Percentiles rank a stretch among this genome's conserved stretches.
phyloP scores from a whole-genome alignment of 2,797 vertebrate species.

The Melanogrammus aeglefinus region DNA sequence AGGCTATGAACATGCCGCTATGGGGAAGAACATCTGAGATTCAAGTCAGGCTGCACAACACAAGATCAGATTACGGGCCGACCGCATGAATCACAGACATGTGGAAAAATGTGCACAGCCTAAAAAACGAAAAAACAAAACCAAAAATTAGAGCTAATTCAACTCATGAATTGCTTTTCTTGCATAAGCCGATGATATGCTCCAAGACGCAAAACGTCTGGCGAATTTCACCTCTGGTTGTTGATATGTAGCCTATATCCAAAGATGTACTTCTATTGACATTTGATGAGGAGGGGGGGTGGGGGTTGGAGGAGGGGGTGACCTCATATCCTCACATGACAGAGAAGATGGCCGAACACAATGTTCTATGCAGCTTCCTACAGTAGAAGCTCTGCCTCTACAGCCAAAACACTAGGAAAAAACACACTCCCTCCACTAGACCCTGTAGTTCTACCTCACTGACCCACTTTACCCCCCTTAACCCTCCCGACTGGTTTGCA shows the following conservation, averaged over 20 bases:
- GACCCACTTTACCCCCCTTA: no score
- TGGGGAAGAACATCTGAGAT: not conserved
- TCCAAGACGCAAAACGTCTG: not conserved
- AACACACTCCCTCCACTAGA: no score
- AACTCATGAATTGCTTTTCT: not conserved
- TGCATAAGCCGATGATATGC: not conserved
- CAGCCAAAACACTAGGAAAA: no score
- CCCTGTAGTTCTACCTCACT: no score
- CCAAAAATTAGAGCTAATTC: not conserved
- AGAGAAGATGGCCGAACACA: no score
- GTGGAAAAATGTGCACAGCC: constrained; percentile 1
- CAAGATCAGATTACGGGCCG: not conserved
- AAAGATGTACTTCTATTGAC: not conserved
- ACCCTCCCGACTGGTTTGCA: no score
- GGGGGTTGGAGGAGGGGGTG: no score
- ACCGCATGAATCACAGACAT: not conserved
- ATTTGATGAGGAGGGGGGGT: not conserved
- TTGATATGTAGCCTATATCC: not conserved
- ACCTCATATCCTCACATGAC: no score
- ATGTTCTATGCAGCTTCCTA: no score
- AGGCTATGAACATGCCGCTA: not conserved
- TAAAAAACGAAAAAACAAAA: not conserved
- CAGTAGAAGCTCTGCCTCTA: no score
- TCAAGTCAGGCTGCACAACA: not conserved
- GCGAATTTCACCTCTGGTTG: not conserved